Conservation (phyloP, 35 echinoderm and acorn worm genomes). For the Ophiothrix spiculata region DNA sequence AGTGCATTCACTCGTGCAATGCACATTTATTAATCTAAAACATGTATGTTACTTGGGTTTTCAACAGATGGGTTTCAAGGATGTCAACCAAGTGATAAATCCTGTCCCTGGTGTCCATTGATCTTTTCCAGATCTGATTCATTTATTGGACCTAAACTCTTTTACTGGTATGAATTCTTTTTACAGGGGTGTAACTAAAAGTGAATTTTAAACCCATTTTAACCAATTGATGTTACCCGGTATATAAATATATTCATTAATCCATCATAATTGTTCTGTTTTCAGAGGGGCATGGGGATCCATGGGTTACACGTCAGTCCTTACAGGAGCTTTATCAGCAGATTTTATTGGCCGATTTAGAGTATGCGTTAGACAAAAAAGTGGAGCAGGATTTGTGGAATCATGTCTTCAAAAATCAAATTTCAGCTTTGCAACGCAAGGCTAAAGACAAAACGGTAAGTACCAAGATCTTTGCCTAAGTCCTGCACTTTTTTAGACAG, state of each 20-base stretch:
- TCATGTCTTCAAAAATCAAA: slow-evolving; percentile 97
- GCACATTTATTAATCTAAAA: no score
- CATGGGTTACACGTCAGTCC: slow-evolving; percentile 79
- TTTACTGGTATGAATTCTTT: not conserved
- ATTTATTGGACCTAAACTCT: no score
- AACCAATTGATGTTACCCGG: not conserved
- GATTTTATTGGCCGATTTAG: slow-evolving; percentile 74
- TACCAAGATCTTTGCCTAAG: not conserved
- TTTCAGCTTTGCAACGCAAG: slow-evolving; percentile 84
- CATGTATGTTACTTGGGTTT: no score
- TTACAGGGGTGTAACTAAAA: not conserved
- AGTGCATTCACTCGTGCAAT: no score
- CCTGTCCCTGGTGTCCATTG: no score
- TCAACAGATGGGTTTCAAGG: no score
- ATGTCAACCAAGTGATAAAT: no score
- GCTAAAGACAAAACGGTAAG: slow-evolving; percentile 91
- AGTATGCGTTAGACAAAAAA: slow-evolving; percentile 95
- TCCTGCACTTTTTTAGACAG: no score
- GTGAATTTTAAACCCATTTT: not conserved
- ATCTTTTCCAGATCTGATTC: no score
- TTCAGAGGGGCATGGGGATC: slow-evolving; percentile 81
- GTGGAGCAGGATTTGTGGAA: slow-evolving; percentile 99
- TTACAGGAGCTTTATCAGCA: slow-evolving; percentile 88
- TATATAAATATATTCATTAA: not conserved
- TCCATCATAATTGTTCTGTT: not conserved